Conservation (phyloP, 1,140 invertebrate genomes). For the Brachystomella parvula region DNA sequence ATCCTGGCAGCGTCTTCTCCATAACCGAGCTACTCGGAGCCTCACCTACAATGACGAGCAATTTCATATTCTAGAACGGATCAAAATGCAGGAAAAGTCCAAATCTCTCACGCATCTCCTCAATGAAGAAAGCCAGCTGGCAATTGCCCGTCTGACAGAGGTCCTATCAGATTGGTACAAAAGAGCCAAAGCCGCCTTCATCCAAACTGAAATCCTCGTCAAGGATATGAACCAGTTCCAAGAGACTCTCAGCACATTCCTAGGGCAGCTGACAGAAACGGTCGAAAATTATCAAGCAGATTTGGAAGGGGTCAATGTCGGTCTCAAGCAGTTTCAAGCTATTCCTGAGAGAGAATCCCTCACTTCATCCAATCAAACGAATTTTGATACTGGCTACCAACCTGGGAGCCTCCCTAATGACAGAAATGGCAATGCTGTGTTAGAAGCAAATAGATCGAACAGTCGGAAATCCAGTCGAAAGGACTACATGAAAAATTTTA, state of each 20-base stretch:
- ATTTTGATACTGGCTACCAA: background rate
- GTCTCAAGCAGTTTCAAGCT: slow-evolving; percentile 27
- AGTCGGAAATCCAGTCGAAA: slow-evolving; percentile 20
- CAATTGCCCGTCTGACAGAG: slow-evolving; percentile 59
- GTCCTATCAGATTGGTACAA: slow-evolving; percentile 74
- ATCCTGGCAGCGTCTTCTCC: slow-evolving; percentile 82
- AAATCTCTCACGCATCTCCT: slow-evolving; percentile 57
- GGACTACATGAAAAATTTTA: slow-evolving; percentile 39
- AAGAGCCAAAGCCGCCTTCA: slow-evolving; percentile 67
- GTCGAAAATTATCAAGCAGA: slow-evolving; percentile 31
- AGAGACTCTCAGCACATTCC: slow-evolving; percentile 35
- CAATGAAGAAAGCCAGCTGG: slow-evolving; percentile 55
- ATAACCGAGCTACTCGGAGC: slow-evolving; percentile 72
- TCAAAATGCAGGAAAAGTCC: slow-evolving; percentile 58
- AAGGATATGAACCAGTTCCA: slow-evolving; percentile 59
- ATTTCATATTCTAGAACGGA: slow-evolving; percentile 80
- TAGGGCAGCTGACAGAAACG: slow-evolving; percentile 30
- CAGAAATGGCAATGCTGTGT: too few species aligned
- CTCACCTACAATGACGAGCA: slow-evolving; percentile 88
- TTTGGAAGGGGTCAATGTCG: slow-evolving; percentile 18
- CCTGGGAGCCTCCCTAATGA: too few species aligned
- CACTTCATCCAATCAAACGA: background rate
- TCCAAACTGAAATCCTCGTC: slow-evolving; percentile 63
- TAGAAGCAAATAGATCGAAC: slow-evolving; percentile 10
- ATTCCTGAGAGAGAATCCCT: background rate